Evolutionary conservation across 92 coral and sea anemone genomes (phyloP).

Genomic region (Parazoanthus atlanticus): DNA sequence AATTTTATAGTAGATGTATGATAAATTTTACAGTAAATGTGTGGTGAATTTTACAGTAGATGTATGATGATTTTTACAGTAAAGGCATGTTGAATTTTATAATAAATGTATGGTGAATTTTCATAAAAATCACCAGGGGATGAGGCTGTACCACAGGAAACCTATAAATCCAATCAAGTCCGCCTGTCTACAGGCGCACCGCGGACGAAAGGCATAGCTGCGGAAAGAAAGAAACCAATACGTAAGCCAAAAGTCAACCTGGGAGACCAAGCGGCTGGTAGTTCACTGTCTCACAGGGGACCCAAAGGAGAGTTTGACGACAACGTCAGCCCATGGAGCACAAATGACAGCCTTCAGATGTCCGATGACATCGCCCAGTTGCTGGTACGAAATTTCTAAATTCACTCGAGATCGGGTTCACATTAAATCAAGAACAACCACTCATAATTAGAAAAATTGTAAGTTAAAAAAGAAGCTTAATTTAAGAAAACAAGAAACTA

Average conservation of each 20-base stretch:
- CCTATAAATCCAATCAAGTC: not conserved
- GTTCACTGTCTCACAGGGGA: not conserved
- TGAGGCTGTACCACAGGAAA: not conserved
- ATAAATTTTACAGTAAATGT: no score
- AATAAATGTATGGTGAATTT: not conserved
- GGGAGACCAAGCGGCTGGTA: constrained; percentile 22
- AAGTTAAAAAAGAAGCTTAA: not conserved
- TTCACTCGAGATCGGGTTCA: no score
- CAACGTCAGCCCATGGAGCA: constrained; percentile 71
- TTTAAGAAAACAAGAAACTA: not conserved
- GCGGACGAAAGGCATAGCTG: not conserved
- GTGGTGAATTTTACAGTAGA: not conserved
- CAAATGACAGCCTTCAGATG: constrained; percentile 70
- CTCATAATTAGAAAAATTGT: not conserved
- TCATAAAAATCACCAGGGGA: not conserved
- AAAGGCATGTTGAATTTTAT: not conserved
- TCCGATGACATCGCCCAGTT: constrained; percentile 97
- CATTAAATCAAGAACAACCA: not conserved
- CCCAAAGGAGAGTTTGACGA: constrained; percentile 22
- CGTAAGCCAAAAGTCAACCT: constrained; percentile 20
- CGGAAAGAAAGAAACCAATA: not conserved
- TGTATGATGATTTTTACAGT: not conserved
- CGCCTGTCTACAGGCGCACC: not conserved
- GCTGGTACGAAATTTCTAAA: constrained; percentile 55
- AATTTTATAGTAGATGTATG: no score